These are phyloP conservation scores for Parus major DNA, from an alignment of 2,113 vertebrate genomes.

Conservation along the genomic window DNA sequence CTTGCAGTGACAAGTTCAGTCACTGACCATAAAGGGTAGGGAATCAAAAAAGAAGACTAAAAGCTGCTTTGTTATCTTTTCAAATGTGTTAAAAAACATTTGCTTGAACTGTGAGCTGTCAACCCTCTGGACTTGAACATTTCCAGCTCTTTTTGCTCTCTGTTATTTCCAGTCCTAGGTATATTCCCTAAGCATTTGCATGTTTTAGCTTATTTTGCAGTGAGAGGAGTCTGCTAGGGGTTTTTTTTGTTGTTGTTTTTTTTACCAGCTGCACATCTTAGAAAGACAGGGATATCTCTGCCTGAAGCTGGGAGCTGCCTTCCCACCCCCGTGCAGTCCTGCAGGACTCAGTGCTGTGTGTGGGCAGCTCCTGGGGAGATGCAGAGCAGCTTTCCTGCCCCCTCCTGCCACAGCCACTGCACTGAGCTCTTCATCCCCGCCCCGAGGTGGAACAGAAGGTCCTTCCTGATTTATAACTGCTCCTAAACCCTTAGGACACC, in stretches of 20 bases:
- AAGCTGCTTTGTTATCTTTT: not conserved
- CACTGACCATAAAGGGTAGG: not conserved
- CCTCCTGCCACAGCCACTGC: not conserved
- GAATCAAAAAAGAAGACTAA: not conserved
- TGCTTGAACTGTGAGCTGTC: not conserved
- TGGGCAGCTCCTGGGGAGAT: conserved; percentile 1
- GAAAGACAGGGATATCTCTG: not conserved
- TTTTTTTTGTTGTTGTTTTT: too few relatives aligned
- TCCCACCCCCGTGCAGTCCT: not conserved
- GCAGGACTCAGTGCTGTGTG: not conserved
- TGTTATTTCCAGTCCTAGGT: not conserved
- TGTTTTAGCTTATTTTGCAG: not conserved
- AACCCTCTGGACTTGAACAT: not conserved
- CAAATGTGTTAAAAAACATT: not conserved
- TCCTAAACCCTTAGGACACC: not conserved
- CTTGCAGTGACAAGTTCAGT: not conserved
- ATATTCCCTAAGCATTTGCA: not conserved
- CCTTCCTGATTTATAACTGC: not conserved
- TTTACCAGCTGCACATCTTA: not conserved
- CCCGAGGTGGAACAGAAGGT: not conserved
- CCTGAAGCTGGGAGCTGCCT: not conserved
- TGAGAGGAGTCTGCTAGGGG: not conserved
- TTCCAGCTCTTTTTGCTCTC: not conserved
- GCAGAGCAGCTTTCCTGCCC: not conserved
- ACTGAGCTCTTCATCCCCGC: not conserved